Percentiles rank a stretch among this genome's conserved stretches.
phyloP scores from a whole-genome alignment of 2,888 invertebrate species.

The Xylophagus ater region DNA sequence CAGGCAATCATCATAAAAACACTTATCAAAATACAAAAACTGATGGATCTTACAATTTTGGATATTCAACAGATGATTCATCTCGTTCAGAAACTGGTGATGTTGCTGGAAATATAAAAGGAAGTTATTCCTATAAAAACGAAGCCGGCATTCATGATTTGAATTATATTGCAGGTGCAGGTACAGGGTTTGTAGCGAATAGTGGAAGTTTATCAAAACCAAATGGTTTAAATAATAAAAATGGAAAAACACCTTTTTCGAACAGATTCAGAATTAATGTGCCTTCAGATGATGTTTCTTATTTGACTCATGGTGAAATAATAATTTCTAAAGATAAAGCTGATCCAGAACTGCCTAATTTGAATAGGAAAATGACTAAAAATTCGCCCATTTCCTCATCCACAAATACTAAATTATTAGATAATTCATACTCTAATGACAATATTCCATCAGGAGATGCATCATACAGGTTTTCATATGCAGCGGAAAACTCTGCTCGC shows the following conservation, averaged over 20 bases:
- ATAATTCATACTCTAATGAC: too few relatives aligned
- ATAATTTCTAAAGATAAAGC: too few relatives aligned
- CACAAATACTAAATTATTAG: too few relatives aligned
- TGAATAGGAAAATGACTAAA: too few relatives aligned
- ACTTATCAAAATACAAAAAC: constrained; percentile 12
- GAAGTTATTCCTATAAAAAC: constrained; percentile 56
- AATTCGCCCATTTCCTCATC: too few relatives aligned
- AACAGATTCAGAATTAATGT: too few relatives aligned
- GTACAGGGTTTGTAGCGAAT: constrained; percentile 49
- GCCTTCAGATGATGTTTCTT: too few relatives aligned
- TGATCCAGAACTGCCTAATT: too few relatives aligned
- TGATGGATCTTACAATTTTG: constrained; percentile 28
- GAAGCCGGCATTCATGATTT: constrained; percentile 63
- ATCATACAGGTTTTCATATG: constrained; percentile 28
- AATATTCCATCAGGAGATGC: background rate
- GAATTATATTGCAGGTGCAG: constrained; percentile 59
- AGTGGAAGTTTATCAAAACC: constrained; percentile 31
- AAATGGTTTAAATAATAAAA: constrained; percentile 17
- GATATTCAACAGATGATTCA: constrained; percentile 28
- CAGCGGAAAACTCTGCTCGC: constrained; percentile 28
- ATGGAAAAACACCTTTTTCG: too few relatives aligned
- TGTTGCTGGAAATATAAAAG: constrained; percentile 35
- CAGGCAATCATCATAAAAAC: constrained; percentile 4
- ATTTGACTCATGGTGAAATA: too few relatives aligned
- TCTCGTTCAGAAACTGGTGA: constrained; percentile 31